Evolutionary conservation across 2,113 vertebrate genomes (phyloP).

Genomic region (Rattus norvegicus): DNA sequence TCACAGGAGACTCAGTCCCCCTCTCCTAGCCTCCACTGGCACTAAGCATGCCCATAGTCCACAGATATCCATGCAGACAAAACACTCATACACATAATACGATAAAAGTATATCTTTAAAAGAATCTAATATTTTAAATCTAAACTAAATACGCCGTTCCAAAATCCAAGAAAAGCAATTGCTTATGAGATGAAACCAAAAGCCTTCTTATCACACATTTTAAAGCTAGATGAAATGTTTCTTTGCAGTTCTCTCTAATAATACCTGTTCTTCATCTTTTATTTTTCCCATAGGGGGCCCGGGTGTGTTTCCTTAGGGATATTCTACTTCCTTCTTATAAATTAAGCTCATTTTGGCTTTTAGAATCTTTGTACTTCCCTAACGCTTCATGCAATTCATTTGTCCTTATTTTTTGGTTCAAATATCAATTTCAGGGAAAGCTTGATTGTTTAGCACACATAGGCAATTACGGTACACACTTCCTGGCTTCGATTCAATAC

Average conservation of each 20-base stretch:
- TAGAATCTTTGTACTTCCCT: background rate
- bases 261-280: background rate
- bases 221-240: background rate
- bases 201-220: background rate
- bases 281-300: background rate
- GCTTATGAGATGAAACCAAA: background rate
- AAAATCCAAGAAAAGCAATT: background rate
- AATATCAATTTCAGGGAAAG: background rate
- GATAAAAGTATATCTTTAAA: background rate
- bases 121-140: background rate
- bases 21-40: background rate
- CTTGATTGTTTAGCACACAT: too few species aligned
- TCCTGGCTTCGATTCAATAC: background rate
- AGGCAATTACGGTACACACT: background rate
- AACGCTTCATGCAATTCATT: background rate
- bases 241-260: background rate
- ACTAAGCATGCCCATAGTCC: background rate
- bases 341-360: background rate
- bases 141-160: background rate
- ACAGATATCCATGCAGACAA: background rate
- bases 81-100: background rate
- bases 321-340: background rate
- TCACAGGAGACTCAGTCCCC: background rate
- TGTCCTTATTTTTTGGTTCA: background rate
- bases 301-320: background rate